These are phyloP conservation scores for Apis cerana DNA, from an alignment of 1,140 invertebrate genomes.

Conservation along the genomic window DNA sequence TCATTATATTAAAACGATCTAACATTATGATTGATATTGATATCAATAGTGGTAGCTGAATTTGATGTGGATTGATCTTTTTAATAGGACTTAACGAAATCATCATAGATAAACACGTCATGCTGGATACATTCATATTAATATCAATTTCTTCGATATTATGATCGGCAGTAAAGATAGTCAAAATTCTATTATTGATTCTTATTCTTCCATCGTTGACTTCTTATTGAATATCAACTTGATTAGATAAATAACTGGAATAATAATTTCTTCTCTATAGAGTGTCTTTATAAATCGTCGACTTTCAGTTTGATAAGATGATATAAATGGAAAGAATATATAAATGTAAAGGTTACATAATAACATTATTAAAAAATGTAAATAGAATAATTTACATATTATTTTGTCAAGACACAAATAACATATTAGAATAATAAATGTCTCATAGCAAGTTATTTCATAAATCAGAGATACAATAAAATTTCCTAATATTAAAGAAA, in stretches of 20 bases:
- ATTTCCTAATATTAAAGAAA: too few relatives aligned
- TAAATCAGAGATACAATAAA: too few relatives aligned
- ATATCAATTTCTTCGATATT: conserved; percentile 24
- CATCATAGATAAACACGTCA: neutral
- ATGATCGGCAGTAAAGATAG: neutral
- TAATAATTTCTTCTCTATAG: neutral
- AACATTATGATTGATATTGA: conserved; percentile 32
- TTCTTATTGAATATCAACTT: neutral
- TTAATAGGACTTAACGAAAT: conserved; percentile 4
- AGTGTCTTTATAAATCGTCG: neutral
- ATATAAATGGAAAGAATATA: neutral
- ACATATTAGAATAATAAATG: too few relatives aligned
- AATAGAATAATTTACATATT: neutral
- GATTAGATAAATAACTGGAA: conserved; percentile 19
- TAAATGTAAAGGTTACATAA: too few relatives aligned
- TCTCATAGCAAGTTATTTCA: too few relatives aligned
- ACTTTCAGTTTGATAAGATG: neutral
- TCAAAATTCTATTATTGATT: neutral
- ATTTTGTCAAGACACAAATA: neutral
- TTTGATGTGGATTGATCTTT: neutral
- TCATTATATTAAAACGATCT: neutral
- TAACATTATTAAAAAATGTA: neutral
- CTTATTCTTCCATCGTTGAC: neutral
- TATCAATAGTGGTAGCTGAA: conserved; percentile 1
- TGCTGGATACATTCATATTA: neutral